Conservation (phyloP, 1,140 invertebrate species). For the Colletes latitarsis region DNA sequence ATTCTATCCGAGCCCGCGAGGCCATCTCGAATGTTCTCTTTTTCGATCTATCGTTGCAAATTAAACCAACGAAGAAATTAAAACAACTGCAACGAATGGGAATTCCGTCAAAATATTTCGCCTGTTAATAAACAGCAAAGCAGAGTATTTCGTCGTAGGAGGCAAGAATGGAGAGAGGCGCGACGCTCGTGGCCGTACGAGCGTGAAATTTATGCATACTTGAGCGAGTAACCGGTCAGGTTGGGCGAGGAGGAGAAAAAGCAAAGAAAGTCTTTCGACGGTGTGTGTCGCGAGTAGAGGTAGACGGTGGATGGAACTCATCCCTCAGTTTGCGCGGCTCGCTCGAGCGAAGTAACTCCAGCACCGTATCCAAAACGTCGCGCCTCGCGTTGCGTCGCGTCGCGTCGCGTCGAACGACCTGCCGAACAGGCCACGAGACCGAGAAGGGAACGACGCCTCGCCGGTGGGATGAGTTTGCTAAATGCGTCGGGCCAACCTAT, state of each 20-base stretch:
- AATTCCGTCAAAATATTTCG: background rate
- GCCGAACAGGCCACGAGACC: conserved; percentile 1
- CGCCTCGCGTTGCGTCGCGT: no score
- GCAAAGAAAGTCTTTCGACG: conserved; percentile 30
- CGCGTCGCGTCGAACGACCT: background rate
- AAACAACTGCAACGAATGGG: background rate
- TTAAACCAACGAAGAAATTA: no score
- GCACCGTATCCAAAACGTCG: background rate
- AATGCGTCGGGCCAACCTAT: conserved; percentile 74
- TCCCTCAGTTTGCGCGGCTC: conserved; percentile 16
- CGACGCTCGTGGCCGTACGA: conserved; percentile 11
- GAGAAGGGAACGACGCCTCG: conserved; percentile 16
- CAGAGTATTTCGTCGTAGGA: background rate
- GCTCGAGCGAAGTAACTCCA: conserved; percentile 13
- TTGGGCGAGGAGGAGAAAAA: conserved; percentile 43
- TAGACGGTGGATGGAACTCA: conserved; percentile 6
- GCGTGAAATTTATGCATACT: conserved; percentile 53
- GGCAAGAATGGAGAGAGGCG: conserved; percentile 27
- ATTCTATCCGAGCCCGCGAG: no score
- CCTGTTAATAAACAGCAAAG: background rate
- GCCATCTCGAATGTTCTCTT: no score
- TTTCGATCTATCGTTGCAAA: no score
- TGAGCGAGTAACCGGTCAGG: conserved; percentile 10
- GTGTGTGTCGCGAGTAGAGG: conserved; percentile 9
- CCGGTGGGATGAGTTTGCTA: conserved; percentile 64